Evolutionary conservation across 2,797 vertebrate genomes (phyloP).

Genomic region (Acrossocheilus fasciatus): DNA sequence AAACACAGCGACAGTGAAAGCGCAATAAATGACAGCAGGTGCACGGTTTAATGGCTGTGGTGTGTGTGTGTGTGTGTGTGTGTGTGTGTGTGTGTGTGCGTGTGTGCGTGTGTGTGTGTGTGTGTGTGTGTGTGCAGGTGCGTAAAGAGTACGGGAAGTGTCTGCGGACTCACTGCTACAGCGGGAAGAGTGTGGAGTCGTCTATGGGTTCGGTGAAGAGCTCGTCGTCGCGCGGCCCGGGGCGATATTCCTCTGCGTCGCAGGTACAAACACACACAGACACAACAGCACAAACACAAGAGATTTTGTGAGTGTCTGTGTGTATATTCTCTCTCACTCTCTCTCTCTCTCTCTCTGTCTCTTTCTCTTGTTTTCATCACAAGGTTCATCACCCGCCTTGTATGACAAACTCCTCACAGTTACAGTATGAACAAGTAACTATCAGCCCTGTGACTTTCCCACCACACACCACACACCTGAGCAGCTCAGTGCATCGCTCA

Average conservation of each 20-base stretch:
- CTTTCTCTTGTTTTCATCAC: slow-evolving; percentile 53
- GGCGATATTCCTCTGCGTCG: slow-evolving; percentile 93
- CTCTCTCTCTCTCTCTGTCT: slow-evolving; percentile 37
- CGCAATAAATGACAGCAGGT: background rate
- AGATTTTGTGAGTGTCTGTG: slow-evolving; percentile 53
- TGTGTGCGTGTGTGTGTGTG: background rate
- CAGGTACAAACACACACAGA: slow-evolving; percentile 80
- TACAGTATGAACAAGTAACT: slow-evolving; percentile 66
- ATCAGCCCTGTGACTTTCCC: slow-evolving; percentile 45
- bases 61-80: no score
- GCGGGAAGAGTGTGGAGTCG: slow-evolving; percentile 94
- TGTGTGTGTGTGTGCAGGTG: slow-evolving; percentile 77
- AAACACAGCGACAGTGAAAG: background rate
- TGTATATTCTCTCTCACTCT: slow-evolving; percentile 46
- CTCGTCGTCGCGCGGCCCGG: slow-evolving; percentile 89
- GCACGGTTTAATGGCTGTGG: background rate
- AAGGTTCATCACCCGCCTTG: slow-evolving; percentile 64
- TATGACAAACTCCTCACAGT: slow-evolving; percentile 66
- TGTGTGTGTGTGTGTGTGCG: background rate
- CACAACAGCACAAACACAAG: background rate
- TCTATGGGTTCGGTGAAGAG: slow-evolving; percentile 94
- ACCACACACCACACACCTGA: background rate
- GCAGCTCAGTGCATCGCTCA: background rate
- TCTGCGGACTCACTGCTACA: slow-evolving; percentile 94
- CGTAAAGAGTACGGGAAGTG: slow-evolving; percentile 98